phyloP scores from a whole-genome alignment of 2,113 vertebrate genomes.

The Gambusia affinis region DNA sequence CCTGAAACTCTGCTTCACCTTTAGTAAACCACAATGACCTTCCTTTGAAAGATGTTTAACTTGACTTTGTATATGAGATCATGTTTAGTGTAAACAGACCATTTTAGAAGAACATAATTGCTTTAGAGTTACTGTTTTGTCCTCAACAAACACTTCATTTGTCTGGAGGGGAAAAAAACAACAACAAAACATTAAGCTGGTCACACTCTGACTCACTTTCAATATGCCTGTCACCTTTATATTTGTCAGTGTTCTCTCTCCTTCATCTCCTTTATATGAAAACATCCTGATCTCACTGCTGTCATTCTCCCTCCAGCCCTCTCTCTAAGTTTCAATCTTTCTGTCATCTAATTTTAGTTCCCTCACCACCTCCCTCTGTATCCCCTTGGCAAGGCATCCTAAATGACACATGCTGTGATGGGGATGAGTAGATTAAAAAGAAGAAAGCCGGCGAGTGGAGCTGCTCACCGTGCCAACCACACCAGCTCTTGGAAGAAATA shows the following conservation, averaged over 20 bases:
- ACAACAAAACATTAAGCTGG: too few species aligned
- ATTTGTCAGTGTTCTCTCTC: not conserved
- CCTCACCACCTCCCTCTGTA: not conserved
- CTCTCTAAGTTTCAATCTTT: constrained; percentile 6
- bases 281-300: not conserved
- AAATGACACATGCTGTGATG: constrained; percentile 26
- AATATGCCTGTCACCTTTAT: too few species aligned
- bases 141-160: not conserved
- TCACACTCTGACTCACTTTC: too few species aligned
- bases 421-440: constrained; percentile 25
- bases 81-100: too few species aligned
- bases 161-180: not conserved
- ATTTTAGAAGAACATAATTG: too few species aligned
- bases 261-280: not conserved
- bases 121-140: not conserved
- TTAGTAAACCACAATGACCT: too few species aligned
- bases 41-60: too few species aligned
- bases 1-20: too few species aligned
- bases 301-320: not conserved
- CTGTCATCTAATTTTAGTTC: constrained; percentile 21
- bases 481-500: too few species aligned
- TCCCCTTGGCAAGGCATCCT: constrained; percentile 13
- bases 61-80: too few species aligned
- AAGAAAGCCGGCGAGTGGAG: constrained; percentile 1
- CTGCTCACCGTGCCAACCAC: not conserved